These are phyloP conservation scores for Barnardius zonarius DNA, from an alignment of 2,113 vertebrate genomes.

Conservation along the genomic window DNA sequence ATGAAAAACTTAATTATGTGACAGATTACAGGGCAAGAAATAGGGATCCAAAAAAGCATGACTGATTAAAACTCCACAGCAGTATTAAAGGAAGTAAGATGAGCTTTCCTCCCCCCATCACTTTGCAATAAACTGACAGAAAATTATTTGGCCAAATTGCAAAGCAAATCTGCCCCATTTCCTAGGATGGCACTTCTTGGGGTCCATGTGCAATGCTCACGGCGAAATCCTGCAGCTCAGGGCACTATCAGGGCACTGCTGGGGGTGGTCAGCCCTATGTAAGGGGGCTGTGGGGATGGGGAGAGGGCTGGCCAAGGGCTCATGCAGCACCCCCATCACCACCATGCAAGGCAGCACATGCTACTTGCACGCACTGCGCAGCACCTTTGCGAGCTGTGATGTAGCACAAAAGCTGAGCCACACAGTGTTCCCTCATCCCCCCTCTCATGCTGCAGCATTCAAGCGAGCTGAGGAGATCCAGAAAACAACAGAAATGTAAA, in stretches of 20 bases:
- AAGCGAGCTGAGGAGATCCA: neutral
- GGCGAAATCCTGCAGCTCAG: neutral
- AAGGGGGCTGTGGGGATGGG: neutral
- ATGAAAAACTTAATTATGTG: neutral
- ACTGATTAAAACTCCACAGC: constrained; percentile 2
- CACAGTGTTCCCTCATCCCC: neutral
- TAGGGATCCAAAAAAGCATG: neutral
- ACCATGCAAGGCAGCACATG: rapidly evolving
- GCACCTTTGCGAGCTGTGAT: rapidly evolving
- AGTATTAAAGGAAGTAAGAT: neutral
- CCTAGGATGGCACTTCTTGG: neutral
- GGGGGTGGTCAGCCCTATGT: neutral
- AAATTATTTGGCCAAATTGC: neutral
- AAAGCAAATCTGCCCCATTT: neutral
- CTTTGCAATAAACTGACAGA: neutral
- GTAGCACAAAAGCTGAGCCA: neutral
- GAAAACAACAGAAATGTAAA: neutral
- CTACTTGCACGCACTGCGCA: rapidly evolving
- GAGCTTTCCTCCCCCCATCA: neutral
- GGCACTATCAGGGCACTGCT: no score
- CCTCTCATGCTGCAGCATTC: neutral
- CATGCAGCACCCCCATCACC: neutral
- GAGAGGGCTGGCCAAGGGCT: neutral
- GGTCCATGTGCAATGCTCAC: neutral
- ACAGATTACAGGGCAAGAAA: neutral